These are phyloP conservation scores for Campoletis raptor DNA, from an alignment of 2,888 invertebrate genomes.

Conservation along the genomic window DNA sequence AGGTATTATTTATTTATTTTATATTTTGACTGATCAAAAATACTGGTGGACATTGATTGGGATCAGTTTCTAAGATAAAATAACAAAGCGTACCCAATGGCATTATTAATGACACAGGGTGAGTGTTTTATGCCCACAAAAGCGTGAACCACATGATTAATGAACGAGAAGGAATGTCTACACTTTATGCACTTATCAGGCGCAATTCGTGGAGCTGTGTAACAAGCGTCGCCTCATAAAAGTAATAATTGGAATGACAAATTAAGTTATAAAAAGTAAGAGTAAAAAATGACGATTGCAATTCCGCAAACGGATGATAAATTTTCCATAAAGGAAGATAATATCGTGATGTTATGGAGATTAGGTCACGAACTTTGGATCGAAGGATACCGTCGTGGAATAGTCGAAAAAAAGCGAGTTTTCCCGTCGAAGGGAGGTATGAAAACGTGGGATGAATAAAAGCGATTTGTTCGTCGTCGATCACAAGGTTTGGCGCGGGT, in stretches of 20 bases:
- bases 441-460: background rate
- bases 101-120: background rate
- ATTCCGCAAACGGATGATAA: background rate
- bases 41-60: background rate
- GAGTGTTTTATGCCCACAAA: background rate
- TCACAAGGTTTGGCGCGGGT: constrained; percentile 5
- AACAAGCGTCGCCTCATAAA: background rate
- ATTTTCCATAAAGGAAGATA: background rate
- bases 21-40: background rate
- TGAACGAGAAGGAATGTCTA: background rate
- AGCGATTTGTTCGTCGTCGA: background rate
- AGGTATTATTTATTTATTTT: too few relatives aligned
- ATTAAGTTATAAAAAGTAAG: background rate
- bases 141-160: background rate
- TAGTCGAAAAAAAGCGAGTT: constrained; percentile 2
- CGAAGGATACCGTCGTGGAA: background rate
- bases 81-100: too few relatives aligned
- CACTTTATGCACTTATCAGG: background rate
- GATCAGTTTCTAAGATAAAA: background rate
- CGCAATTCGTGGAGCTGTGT: background rate
- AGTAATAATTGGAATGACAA: background rate
- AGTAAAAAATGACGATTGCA: background rate
- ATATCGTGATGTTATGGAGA: background rate
- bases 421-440: background rate
- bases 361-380: background rate